Percentiles rank a stretch among this genome's conserved stretches.
These are phyloP conservation scores for Hydropotes inermis DNA, from an alignment of 2,113 vertebrate species.

Conservation along the genomic window DNA sequence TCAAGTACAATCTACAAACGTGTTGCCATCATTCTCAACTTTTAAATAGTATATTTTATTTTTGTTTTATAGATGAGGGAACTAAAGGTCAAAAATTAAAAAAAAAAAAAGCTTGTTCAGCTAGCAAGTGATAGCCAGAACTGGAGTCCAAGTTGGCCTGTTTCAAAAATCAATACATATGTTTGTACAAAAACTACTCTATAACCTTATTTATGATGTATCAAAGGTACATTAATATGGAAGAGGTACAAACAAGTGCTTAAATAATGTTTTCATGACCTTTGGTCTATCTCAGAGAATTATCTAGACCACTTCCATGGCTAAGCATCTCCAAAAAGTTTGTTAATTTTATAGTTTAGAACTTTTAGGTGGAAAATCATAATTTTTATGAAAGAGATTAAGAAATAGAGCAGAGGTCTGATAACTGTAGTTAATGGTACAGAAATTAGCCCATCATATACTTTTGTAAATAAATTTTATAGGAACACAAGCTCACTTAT, in stretches of 20 bases:
- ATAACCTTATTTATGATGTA: not conserved
- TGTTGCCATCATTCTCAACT: not conserved
- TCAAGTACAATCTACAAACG: not conserved
- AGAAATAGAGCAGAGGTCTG: not conserved
- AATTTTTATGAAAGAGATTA: not conserved
- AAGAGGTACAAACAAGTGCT: not conserved
- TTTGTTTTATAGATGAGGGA: not conserved
- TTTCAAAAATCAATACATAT: not conserved
- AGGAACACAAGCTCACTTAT: fast-evolving
- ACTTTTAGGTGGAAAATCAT: not conserved
- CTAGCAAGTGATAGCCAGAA: not conserved
- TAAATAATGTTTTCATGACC: not conserved
- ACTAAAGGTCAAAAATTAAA: not conserved
- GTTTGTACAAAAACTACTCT: not conserved
- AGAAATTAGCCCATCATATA: not conserved
- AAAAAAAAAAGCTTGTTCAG: not conserved
- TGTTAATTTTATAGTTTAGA: not conserved
- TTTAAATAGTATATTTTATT: not conserved
- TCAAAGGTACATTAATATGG: not conserved
- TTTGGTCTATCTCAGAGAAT: not conserved
- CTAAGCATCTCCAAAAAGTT: not conserved
- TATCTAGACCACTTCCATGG: not conserved
- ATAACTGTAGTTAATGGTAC: not conserved
- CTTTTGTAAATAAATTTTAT: not conserved
- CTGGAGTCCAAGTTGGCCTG: not conserved